Evolutionary conservation across 2,113 vertebrate genomes (phyloP), one percentile per base, ranked within the genome.

Genomic region (Fukomys damarensis): DNA sequence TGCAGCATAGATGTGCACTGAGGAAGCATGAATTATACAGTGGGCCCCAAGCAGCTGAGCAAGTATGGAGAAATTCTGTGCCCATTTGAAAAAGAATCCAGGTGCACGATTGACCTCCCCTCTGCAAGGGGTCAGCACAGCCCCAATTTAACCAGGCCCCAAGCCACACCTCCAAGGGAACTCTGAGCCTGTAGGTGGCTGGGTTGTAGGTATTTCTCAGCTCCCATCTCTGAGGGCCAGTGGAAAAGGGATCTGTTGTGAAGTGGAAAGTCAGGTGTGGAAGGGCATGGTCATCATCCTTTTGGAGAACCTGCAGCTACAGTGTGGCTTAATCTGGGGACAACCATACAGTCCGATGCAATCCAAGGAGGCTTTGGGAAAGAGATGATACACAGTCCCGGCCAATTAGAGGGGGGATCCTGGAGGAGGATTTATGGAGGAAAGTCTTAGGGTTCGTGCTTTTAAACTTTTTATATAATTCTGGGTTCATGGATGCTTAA

Each of bases 401-500:
- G 2, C 32, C 54, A 56, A 54, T 81, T 8, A 59, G n/a, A 9
- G 7, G 14, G 28, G 61, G 32, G 38, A 65, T 30, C 54, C 58
- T 24, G 9, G 32, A 76, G 43, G 30, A 82, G 63, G 28, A 13
- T 20, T 91, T 38, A 13, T 58, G 38, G 8, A 32, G 43, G 41
- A 74, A 22, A 8, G 14, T 43, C 2, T 86, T 54, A 38, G 43
- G 46, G 38, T 30, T 79, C 41, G 43, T 28, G 28, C 30, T 77
- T 77, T 3, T 12, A 63, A 22, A 85, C 52, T 85, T 72, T 66
- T 65, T 30, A 43, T 61, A 56, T 22, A 96, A 86, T 70, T 92
- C 90, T 96, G 93, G 83, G 20, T 96, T 83, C 59, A 24, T 52
- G 4, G 19, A 58, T 89, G 30, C 35, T 86, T 96, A 96, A 97